These are phyloP conservation scores for Dorcus parallelipipedus DNA, from an alignment of 2,888 invertebrate genomes.

Conservation along the genomic window DNA sequence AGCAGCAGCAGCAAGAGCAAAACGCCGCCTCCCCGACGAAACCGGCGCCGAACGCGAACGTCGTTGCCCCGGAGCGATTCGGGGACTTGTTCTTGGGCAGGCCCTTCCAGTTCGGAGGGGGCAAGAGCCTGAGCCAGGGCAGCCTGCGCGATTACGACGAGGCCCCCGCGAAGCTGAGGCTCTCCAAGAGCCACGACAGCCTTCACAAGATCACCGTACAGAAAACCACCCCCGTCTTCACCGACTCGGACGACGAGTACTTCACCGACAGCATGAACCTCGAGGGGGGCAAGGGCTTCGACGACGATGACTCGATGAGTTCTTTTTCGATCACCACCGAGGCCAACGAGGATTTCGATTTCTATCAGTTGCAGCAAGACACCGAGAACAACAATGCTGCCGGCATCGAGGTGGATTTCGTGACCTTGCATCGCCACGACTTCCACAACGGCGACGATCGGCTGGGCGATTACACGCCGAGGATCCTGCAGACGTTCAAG, in stretches of 20 bases:
- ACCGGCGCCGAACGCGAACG: background rate
- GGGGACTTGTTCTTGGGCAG: too few species aligned
- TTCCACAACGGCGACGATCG: background rate
- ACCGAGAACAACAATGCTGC: conserved; percentile 6
- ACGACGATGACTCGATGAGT: conserved; percentile 38
- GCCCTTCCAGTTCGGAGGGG: too few species aligned
- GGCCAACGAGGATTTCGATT: conserved; percentile 63
- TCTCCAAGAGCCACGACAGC: conserved; percentile 30
- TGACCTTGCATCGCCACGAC: conserved; percentile 8
- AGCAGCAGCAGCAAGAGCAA: conserved; percentile 22
- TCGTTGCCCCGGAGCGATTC: too few species aligned
- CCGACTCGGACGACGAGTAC: conserved; percentile 40
- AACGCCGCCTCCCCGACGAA: background rate
- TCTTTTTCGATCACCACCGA: conserved; percentile 61
- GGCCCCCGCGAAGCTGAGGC: too few species aligned
- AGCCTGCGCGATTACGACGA: background rate
- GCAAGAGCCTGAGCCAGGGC: background rate
- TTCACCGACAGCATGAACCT: conserved; percentile 46
- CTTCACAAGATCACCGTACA: conserved; percentile 18
- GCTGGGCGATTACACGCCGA: background rate
- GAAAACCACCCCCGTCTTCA: conserved; percentile 15
- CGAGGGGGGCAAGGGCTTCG: conserved; percentile 44
- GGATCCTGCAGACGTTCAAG: conserved; percentile 12
- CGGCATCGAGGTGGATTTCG: background rate
- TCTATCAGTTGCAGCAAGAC: conserved; percentile 50